Evolutionary conservation across 2,113 vertebrate species (phyloP), one percentile per base, ranked within the genome.

Genomic region (Tursiops truncatus): DNA sequence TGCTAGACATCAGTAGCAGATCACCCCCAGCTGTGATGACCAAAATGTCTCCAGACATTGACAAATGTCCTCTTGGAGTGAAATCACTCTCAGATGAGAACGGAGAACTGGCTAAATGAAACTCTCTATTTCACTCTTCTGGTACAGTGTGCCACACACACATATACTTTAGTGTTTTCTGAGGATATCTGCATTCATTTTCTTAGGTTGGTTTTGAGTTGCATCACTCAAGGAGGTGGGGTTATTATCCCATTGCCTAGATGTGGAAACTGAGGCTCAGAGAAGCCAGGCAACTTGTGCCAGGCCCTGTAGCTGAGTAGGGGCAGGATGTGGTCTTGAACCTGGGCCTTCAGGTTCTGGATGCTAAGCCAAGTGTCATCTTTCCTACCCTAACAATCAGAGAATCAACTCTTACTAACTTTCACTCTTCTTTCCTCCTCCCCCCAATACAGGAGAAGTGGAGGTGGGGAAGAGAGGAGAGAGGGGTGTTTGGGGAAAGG

Each of bases 71-170:
- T 44, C 26, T 44, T 26, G 36, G 38, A 26, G 6, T 20, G 47
- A 62, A 71, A 17, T 26, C 11, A 6, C 21, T 11, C 36, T 44
- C 18, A 13, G n/a, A 4, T 76, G 12, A 89, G 63, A 80, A 15
- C 2, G 18, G 4, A 53, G 50, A 53, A 21, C 18, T 0, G 38
- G 25, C 20, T 26, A 8, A 20, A 60, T 6, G 65, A 67, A 58
- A 14, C 6, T 62, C 4, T 79, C 38, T 20, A 4, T 3, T 2
- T 67, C n/a, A 53, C 14, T 15, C 70, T 13, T 18, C 56, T 15
- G 26, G 12, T 1, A 25, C 5, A 23, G 14, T 3, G 23, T 0
- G 1, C 67, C 17, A 26, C 50, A 21, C 18, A 6, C 10, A 25
- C 18, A 25, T 11, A 12, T 2, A 23, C 44, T 9, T 65, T 0